phyloP scores from a whole-genome alignment of 2,113 vertebrate species.

The Prochilodus magdalenae region DNA sequence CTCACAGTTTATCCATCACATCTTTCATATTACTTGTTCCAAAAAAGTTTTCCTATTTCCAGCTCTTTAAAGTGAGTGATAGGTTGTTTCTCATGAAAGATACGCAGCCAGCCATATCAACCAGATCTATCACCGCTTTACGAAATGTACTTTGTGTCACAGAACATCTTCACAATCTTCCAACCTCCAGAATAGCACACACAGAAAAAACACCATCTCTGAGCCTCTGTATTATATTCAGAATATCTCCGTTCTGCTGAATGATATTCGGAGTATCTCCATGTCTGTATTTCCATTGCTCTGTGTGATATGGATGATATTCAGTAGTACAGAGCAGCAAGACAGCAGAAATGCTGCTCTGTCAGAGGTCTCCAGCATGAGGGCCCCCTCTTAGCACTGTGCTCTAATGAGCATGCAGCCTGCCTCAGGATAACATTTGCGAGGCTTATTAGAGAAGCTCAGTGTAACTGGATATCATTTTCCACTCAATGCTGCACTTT shows the following conservation, averaged over 20 bases:
- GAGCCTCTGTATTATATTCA: neutral
- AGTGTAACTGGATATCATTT: conserved; percentile 38
- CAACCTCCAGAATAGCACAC: neutral
- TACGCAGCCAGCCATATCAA: neutral
- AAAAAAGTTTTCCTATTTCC: neutral
- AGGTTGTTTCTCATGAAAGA: neutral
- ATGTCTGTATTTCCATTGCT: neutral
- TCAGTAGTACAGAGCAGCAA: neutral
- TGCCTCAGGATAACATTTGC: conserved; percentile 51
- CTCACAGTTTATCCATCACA: neutral
- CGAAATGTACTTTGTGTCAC: neutral
- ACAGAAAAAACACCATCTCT: neutral
- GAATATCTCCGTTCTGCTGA: neutral
- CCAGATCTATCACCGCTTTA: neutral
- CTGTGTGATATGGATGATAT: conserved; percentile 7
- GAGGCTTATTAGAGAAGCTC: conserved; percentile 52
- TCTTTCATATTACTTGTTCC: neutral
- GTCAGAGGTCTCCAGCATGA: conserved; percentile 17
- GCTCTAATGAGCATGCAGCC: conserved; percentile 30
- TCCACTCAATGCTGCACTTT: conserved; percentile 34
- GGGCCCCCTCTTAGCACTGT: conserved; percentile 9
- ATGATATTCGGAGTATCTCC: neutral
- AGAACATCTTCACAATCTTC: neutral
- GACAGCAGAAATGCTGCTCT: conserved; percentile 8
- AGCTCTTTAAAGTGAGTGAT: neutral